Evolutionary conservation across 35 echinoderm and acorn worm genomes (phyloP), one percentile per base, ranked within the genome.

Genomic region (Acanthaster planci): DNA sequence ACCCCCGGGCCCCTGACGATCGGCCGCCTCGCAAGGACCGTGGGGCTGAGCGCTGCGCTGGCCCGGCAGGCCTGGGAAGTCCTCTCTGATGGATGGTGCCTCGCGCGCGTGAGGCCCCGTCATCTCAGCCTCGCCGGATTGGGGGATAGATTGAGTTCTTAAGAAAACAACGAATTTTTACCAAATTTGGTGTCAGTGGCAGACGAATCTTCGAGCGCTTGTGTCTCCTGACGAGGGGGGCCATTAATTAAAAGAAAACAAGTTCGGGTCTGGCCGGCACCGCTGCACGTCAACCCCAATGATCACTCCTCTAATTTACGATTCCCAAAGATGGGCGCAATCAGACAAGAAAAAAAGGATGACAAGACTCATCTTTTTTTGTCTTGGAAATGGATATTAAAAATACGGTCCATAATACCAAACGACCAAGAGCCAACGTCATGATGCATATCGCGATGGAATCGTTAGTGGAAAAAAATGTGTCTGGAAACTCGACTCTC

Each of bases 101-200:
- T 47, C 42, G 4, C 12, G 4, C 42, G 42, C 60, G 60, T 68
- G 60, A 4, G 60, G 60, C 60, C 17, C 60, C n/a, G 8, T 17
- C 60, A 6, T 17, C 29, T 44, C 37, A 51, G 15, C 77, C 37
- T 27, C 29, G 23, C 77, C 77, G 29, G 32, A 68, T 68, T 19
- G 31, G 29, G 77, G 77, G 34, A 79, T n/a, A n/a, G 77, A 79
- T 79, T 79, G 23, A 30, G 37, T 79, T 79, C 77, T 79, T 79
- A 79, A 30, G 37, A 79, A 79, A 79, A 79, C 77, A 79, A 79
- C 77, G 77, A 79, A 79, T 37, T 79, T 79, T 79, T 79, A 79
- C 77, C 77, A 79, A 79, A 79, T 79, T 79, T 79, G 77, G 77
- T 79, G 77, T 79, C 14, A 15, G 37, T 79, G 29, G 77, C 77